Evolutionary conservation across 1,140 invertebrate genomes (phyloP).

Genomic region (Brachionus sp.): DNA sequence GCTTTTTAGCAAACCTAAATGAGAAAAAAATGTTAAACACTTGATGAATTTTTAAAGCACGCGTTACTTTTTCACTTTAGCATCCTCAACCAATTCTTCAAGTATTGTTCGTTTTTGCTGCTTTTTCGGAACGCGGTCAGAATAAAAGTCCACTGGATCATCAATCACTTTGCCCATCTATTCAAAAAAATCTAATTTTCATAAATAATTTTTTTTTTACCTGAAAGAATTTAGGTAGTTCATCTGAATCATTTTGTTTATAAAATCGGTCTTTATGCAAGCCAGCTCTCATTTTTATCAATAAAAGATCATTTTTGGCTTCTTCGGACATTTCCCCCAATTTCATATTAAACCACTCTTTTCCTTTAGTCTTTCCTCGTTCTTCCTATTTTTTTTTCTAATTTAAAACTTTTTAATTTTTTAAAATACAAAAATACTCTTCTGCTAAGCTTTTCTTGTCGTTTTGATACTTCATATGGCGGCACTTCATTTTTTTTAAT

Average conservation of each 20-base stretch:
- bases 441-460: constrained; percentile 6
- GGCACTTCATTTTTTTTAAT: neutral
- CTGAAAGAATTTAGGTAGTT: constrained; percentile 84
- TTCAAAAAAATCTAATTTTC: constrained; percentile 43
- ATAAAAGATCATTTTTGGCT: constrained; percentile 75
- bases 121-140: constrained; percentile 73
- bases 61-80: constrained; percentile 73
- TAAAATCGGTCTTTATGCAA: constrained; percentile 88
- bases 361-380: constrained; percentile 67
- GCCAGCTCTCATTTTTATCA: constrained; percentile 84
- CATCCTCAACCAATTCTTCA: constrained; percentile 83
- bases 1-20: constrained; percentile 36
- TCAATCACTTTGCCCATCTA: constrained; percentile 64
- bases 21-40: neutral
- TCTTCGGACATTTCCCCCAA: constrained; percentile 83
- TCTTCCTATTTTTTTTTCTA: constrained; percentile 15
- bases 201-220: constrained; percentile 57
- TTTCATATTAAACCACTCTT: constrained; percentile 79
- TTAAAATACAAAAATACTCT: neutral
- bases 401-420: neutral
- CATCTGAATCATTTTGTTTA: constrained; percentile 80
- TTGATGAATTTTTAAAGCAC: neutral
- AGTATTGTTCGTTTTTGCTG: constrained; percentile 81
- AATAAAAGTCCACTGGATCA: constrained; percentile 63
- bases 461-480: constrained; percentile 1